Percentiles rank a stretch among this genome's conserved stretches.
phyloP scores from a whole-genome alignment of 2,113 vertebrate species.

The Thamnophis sirtalis region DNA sequence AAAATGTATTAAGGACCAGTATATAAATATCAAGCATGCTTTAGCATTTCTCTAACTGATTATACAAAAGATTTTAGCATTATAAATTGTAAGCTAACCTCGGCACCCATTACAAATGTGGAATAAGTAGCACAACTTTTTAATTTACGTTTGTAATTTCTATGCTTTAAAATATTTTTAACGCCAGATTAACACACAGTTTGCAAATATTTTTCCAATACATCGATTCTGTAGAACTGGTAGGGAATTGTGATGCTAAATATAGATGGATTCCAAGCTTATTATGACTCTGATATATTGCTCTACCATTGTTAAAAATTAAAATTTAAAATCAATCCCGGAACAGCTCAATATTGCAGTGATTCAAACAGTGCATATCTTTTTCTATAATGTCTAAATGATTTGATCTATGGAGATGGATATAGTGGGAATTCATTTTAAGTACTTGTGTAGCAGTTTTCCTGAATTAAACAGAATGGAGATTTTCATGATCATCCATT shows the following conservation, averaged over 20 bases:
- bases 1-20: neutral
- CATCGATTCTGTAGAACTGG: neutral
- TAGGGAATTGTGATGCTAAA: neutral
- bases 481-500: neutral
- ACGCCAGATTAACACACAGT: neutral
- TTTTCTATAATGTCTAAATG: neutral
- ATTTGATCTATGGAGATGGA: too few species aligned
- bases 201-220: neutral
- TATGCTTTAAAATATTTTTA: neutral
- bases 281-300: neutral
- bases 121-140: rapidly evolving
- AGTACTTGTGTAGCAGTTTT: neutral
- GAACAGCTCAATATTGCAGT: neutral
- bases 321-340: neutral
- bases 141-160: neutral
- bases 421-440: neutral
- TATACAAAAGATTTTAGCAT: neutral
- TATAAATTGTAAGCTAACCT: neutral
- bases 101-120: neutral
- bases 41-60: neutral
- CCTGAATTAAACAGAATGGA: too few species aligned
- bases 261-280: neutral
- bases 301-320: neutral
- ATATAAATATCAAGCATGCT: neutral
- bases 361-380: neutral